Evolutionary conservation across 2,888 invertebrate species (phyloP), one percentile per base, ranked within the genome.

Genomic region (Melanchra persicariae): DNA sequence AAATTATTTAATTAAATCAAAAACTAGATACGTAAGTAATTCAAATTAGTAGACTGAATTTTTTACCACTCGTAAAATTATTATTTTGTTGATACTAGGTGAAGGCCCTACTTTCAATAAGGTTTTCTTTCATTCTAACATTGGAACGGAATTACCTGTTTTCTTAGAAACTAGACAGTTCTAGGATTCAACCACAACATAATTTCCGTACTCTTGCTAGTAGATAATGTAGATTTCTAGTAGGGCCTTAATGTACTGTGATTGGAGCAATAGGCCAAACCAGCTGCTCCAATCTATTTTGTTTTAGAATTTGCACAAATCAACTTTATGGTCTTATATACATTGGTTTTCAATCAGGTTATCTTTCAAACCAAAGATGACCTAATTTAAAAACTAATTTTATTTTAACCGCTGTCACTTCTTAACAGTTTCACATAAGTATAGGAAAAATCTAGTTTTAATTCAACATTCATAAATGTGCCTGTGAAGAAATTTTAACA

Each of bases 41-140:
- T 77, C 61, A 71, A 70, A 67, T 68, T 76, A 74, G 75, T 80
- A 82, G 87, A 87, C 87, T 85, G 87, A 87, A 77, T 79, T 76
- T 77, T 80, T 71, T 74, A 74, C 40, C 58, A 74, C 64, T 65
- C 51, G 17, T 54, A 22, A 51, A 52, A 19, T 61, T 64, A 24
- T 22, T 54, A 9, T 37, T 63, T 61, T 61, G 43, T 57, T 54
- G 26, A 51, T 70, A 40, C 8, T 3, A 45, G 19, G 19, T 40
- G 15, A 52, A 65, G 60, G 61, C 62, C 63, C 63, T 71, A 67
- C 55, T 67, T 34, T 52, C 15, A 40, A 40, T 22, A n/a, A 30
- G 8, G 43, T 30, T 45, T 55, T 26, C 49, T 26, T 24, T 7
- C 1, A 22, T 19, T 67, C 12, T 59, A 19, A 37, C 49, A 59